Evolutionary conservation across 2,113 vertebrate genomes (phyloP), one percentile per base, ranked within the genome.

Genomic region (Micromys minutus): DNA sequence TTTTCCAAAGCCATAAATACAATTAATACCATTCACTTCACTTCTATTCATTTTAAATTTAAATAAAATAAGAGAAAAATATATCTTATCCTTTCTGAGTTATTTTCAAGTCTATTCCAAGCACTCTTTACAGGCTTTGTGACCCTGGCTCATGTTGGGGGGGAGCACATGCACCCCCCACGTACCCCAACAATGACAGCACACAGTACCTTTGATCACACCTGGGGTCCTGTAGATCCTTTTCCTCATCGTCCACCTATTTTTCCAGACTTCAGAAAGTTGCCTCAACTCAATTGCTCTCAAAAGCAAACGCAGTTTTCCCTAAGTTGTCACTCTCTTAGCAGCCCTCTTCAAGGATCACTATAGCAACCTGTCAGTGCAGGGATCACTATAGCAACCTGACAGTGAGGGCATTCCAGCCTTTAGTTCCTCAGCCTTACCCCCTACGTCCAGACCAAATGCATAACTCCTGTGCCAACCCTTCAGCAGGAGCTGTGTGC

Each of bases 231-330:
- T 94, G 42, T 57, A 96, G 92, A 95, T 97, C 91, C 95, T 93
- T 97, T 98, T 97, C 87, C 97, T 97, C 98, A 98, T 98, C 87
- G 90, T 92, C 95, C 61, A 42, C 96, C 94, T 92, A 90, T 89
- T 97, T 94, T 94, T 93, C 71, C 91, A 96, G 92, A 97, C 96
- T 97, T 98, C 98, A 95, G 96, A 55, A 95, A 95, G 81, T 96
- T 97, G 97, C 79, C 79, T 75, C 95, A 95, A 98, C 98, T 98
- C 97, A 91, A 19, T 84, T 59, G 95, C 76, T 67, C 80, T 77
- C 88, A 19, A 92, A 95, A 97, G 90, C 91, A 98, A 97, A 98
- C 94, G 97, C 89, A 96, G 95, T 91, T 80, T 98, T 97, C 97
- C 97, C 96, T 96, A 87, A 95, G 94, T 94, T 86, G 67, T 89